Conservation (phyloP, 2,797 vertebrate species). For the Graptemys geographica region DNA sequence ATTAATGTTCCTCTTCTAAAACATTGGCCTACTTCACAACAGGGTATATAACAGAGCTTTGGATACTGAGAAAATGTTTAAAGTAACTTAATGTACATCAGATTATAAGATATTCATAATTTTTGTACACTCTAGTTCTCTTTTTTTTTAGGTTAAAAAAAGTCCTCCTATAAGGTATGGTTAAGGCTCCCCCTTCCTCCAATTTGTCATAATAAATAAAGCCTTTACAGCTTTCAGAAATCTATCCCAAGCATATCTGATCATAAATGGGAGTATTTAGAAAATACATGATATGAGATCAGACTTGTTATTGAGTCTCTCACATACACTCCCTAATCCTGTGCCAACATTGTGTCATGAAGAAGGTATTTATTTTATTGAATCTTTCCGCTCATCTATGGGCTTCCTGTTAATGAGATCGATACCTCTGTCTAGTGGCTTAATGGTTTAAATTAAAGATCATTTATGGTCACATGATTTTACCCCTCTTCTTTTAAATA, state of each 20-base stretch:
- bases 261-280: neutral
- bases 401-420: conserved; percentile 69
- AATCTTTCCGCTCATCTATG: conserved; percentile 28
- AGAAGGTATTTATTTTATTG: conserved; percentile 32
- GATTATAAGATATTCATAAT: neutral
- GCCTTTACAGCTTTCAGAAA: neutral
- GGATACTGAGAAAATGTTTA: neutral
- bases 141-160: neutral
- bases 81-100: neutral
- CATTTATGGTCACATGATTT: conserved; percentile 25
- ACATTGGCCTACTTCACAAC: neutral
- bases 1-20: neutral
- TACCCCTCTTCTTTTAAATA: neutral
- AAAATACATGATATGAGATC: neutral
- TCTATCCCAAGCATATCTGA: neutral
- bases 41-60: neutral
- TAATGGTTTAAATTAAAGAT: conserved; percentile 65
- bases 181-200: fast-evolving
- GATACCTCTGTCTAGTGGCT: conserved; percentile 51
- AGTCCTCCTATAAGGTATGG: neutral
- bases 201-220: neutral
- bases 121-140: neutral
- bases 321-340: neutral
- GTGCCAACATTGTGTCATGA: conserved; percentile 37
- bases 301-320: neutral